Conservation (phyloP, 2,888 invertebrate species). For the Labia minor region DNA sequence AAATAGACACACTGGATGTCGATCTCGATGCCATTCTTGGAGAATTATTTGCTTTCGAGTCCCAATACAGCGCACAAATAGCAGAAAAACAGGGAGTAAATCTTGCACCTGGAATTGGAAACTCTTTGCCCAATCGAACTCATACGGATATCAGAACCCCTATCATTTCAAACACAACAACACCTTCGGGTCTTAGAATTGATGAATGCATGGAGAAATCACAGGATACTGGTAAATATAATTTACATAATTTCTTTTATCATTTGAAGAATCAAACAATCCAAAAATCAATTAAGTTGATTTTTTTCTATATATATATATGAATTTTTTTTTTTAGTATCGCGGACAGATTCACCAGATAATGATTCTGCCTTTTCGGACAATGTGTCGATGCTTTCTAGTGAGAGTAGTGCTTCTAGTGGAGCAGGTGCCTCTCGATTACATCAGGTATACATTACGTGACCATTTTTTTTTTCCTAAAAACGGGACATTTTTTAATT, state of each 20-base stretch:
- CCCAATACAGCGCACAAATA: slow-evolving; percentile 44
- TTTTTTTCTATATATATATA: no score
- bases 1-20: slow-evolving; percentile 80
- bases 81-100: slow-evolving; percentile 17
- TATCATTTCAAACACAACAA: background rate
- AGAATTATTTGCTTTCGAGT: slow-evolving; percentile 86
- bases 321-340: slow-evolving; percentile 32
- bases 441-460: background rate
- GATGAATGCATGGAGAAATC: background rate
- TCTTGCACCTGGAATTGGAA: background rate
- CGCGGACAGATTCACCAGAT: slow-evolving; percentile 87
- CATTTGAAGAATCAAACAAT: no score
- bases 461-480: no score
- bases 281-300: no score
- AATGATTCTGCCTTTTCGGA: slow-evolving; percentile 98
- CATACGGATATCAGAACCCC: background rate
- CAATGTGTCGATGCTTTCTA: slow-evolving; percentile 84
- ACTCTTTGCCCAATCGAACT: background rate
- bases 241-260: background rate
- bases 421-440: slow-evolving; percentile 53
- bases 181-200: slow-evolving; percentile 19
- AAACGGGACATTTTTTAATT: no score
- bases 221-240: background rate
- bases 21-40: slow-evolving; percentile 94
- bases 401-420: slow-evolving; percentile 88